Conservation (phyloP, 2,797 vertebrate species). For the Propithecus deckenii region DNA sequence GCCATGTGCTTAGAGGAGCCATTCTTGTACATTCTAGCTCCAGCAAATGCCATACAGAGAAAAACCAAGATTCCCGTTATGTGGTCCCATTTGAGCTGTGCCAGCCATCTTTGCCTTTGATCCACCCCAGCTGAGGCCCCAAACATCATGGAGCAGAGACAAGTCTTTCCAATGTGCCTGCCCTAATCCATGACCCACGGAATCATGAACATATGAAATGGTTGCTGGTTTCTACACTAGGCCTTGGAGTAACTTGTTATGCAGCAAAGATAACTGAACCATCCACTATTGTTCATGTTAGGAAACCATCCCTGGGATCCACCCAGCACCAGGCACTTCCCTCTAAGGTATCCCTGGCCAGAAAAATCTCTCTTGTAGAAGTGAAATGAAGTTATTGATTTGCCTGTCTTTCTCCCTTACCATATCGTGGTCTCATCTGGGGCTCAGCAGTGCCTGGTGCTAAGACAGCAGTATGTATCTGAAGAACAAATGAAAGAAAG, state of each 20-base stretch:
- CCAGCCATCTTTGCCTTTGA: not conserved
- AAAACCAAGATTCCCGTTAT: not conserved
- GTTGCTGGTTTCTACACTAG: not conserved
- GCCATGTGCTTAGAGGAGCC: not conserved
- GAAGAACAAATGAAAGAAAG: slow-evolving; percentile 6
- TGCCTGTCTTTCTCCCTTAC: not conserved
- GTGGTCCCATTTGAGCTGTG: not conserved
- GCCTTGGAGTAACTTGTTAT: not conserved
- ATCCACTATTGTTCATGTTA: not conserved
- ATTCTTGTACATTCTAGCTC: not conserved
- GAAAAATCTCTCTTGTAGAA: not conserved
- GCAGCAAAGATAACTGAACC: not conserved
- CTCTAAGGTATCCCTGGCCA: not conserved
- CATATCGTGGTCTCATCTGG: not conserved
- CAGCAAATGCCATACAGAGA: not conserved
- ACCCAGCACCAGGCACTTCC: not conserved
- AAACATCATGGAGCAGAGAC: not conserved
- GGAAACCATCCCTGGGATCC: not conserved
- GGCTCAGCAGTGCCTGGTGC: not conserved
- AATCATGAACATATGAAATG: not conserved
- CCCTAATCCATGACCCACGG: not conserved
- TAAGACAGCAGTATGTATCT: not conserved
- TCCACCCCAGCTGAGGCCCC: not conserved
- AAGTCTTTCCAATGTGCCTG: not conserved
- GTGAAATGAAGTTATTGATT: slow-evolving; percentile 5